Base-by-base conservation (phyloP, 2,888 invertebrate species). In the Ochlodes sylvanus region DNA sequence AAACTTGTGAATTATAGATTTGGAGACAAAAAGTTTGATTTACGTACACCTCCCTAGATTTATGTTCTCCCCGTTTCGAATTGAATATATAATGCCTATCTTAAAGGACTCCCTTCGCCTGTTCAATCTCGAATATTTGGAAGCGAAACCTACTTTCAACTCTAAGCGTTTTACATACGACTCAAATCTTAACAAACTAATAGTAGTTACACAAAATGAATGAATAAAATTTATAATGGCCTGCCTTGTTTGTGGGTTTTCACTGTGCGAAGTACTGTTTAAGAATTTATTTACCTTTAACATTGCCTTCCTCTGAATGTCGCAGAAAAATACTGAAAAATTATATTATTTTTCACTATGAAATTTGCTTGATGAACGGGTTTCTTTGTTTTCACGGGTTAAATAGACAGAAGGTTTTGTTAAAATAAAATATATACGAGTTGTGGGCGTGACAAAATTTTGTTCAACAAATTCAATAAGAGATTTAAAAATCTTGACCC, bases 11-110 rank as follows among this genome's bases (percentile, higher is more conserved):
- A 87, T 88, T 83, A 86, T 86, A 86, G 86, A 88, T 88, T 83
- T 78, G 78, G 75, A 80, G 80, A 81, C 86, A 86, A 89, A 89
- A 90, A 89, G 81, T 88, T 87, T 87, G 89, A 90, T 89, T 88
- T 89, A 88, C 84, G 83, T 76, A 80, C 80, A 81, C 80, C 80
- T 77, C 71, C 72, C 73, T 73, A 77, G 86, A 90, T 88, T 89
- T 88, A 89, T 88, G 85, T 80, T 79, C 77, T 79, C 76, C 79
- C 79, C 82, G 82, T 81, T 87, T 79, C 84, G 85, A 83, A 87
- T 87, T 86, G 87, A 90, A 89, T 90, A 84, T 86, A 81, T 87
- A 87, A 89, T 83, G 78, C 75, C 60, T 68, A 71, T 70, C 77
- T 76, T 75, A 74, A 76, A 73, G 65, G 72, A 72, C 71, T 72